A percentile compares a stretch with the other conserved stretches of the same genome.
Evolutionary conservation across 2,888 invertebrate genomes (phyloP).

Genomic region (Mythimna pallens): DNA sequence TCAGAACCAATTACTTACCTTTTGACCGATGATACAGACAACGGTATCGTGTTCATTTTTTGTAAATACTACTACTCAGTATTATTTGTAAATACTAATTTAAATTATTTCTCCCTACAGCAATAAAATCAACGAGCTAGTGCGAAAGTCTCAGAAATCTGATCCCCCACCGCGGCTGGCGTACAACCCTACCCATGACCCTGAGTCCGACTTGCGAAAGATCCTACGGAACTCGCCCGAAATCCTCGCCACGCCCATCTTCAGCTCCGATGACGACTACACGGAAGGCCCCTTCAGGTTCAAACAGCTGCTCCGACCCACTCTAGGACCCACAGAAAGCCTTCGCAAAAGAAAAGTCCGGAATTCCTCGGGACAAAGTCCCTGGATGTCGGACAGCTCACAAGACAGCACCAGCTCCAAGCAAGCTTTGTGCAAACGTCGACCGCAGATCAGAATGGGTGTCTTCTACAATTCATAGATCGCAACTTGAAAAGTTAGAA

Average conservation of each 20-base stretch:
- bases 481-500: slow-evolving; percentile 30
- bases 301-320: slow-evolving; percentile 92
- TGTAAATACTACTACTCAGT: not conserved
- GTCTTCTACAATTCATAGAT: slow-evolving; percentile 82
- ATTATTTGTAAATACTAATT: slow-evolving; percentile 6
- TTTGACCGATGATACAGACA: not conserved
- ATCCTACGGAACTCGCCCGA: slow-evolving; percentile 88
- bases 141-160: slow-evolving; percentile 82
- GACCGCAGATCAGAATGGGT: slow-evolving; percentile 88
- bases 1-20: not conserved
- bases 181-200: slow-evolving; percentile 82
- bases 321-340: slow-evolving; percentile 93
- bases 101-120: slow-evolving; percentile 68
- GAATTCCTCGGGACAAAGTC: slow-evolving; percentile 83
- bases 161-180: slow-evolving; percentile 78
- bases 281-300: slow-evolving; percentile 93
- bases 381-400: slow-evolving; percentile 88
- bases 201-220: slow-evolving; percentile 86
- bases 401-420: slow-evolving; percentile 86
- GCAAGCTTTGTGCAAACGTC: slow-evolving; percentile 82
- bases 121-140: slow-evolving; percentile 88
- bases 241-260: slow-evolving; percentile 85
- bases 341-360: slow-evolving; percentile 92
- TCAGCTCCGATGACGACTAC: slow-evolving; percentile 89
- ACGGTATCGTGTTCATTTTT: not conserved